phyloP scores from a whole-genome alignment of 2,888 invertebrate species.

The Heterodera filipjevi region DNA sequence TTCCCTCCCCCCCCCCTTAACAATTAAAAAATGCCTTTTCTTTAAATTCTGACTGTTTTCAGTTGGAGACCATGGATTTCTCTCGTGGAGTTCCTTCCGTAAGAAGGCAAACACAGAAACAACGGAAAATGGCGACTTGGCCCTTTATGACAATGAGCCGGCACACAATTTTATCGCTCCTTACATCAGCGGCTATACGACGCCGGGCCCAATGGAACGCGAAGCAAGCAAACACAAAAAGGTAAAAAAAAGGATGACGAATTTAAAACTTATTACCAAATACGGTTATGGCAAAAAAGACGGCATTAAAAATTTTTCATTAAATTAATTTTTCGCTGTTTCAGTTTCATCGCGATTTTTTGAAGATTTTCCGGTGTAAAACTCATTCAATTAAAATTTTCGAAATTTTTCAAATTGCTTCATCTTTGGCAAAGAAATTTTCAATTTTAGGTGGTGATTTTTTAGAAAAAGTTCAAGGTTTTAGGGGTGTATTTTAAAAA shows the following conservation, averaged over 20 bases:
- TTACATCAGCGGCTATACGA: conserved; percentile 60
- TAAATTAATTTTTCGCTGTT: no score
- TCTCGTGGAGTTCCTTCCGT: conserved; percentile 32
- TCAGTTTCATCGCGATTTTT: no score
- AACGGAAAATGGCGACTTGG: conserved; percentile 42
- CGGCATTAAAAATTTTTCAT: no score
- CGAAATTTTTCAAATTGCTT: no score
- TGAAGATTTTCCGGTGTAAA: no score
- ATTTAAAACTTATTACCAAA: not conserved
- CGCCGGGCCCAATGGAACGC: conserved; percentile 62
- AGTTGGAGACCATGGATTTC: conserved; percentile 32
- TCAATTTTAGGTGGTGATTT: no score
- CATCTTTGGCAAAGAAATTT: no score
- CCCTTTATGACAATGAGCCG: conserved; percentile 61
- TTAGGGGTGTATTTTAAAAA: no score
- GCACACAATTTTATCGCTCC: conserved; percentile 51
- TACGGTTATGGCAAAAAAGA: no score
- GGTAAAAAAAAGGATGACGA: conserved; percentile 27
- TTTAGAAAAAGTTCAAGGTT: no score
- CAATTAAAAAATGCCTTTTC: not conserved
- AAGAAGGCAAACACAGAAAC: conserved; percentile 30
- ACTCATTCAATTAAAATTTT: no score
- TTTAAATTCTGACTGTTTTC: not conserved
- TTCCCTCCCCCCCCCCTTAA: not conserved
- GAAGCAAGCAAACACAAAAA: conserved; percentile 55